phyloP scores from a whole-genome alignment of 1,140 invertebrate species.

The Lithobius niger region DNA sequence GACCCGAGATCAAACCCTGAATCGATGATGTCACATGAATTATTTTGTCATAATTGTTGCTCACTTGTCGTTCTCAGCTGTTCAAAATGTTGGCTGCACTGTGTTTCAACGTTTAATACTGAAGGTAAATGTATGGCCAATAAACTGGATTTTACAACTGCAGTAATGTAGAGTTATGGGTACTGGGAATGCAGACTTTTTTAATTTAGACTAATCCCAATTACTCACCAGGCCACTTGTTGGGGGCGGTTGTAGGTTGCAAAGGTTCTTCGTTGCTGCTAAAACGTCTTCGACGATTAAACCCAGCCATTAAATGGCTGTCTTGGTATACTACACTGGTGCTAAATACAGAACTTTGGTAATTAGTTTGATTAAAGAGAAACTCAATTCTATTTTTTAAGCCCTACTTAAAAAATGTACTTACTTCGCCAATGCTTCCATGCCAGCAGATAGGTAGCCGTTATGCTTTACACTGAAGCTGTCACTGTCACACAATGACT shows the following conservation, averaged over 20 bases:
- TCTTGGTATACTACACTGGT: constrained; percentile 29
- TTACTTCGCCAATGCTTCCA: constrained; percentile 34
- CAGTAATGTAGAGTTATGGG: too few relatives aligned
- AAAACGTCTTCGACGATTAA: constrained; percentile 30
- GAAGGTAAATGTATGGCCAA: too few relatives aligned
- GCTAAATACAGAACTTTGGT: constrained; percentile 13
- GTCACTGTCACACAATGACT: constrained; percentile 94
- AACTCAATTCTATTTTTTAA: neutral
- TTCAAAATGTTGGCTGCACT: too few relatives aligned
- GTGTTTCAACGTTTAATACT: too few relatives aligned
- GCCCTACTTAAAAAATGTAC: neutral
- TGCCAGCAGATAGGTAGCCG: constrained; percentile 25
- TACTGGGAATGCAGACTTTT: too few relatives aligned
- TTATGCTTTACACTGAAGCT: constrained; percentile 26
- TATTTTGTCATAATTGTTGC: too few relatives aligned
- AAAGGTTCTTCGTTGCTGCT: constrained; percentile 32
- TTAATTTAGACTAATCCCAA: too few relatives aligned
- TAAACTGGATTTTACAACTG: too few relatives aligned
- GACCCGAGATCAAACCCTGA: too few relatives aligned
- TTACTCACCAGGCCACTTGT: constrained; percentile 51
- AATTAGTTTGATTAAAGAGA: neutral
- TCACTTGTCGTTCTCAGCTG: too few relatives aligned
- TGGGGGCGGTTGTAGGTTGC: constrained; percentile 42
- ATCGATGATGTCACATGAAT: too few relatives aligned
- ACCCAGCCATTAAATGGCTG: constrained; percentile 31